Evolutionary conservation across 1,140 invertebrate species (phyloP).

Genomic region (Coptotermes formosanus): DNA sequence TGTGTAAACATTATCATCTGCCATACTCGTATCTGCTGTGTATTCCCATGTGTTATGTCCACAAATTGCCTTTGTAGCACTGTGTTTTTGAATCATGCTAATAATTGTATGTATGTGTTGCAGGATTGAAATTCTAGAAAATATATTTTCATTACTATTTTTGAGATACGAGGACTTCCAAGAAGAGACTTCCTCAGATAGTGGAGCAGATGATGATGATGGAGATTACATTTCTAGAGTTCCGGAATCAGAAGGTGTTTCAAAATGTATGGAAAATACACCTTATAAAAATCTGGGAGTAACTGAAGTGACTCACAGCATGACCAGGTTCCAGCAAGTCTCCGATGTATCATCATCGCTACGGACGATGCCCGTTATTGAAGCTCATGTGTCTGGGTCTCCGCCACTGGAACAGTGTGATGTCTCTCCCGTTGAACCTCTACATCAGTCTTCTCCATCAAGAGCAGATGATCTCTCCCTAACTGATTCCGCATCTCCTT

Average conservation of each 20-base stretch:
- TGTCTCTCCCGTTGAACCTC: background rate
- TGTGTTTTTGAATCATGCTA: too few relatives aligned
- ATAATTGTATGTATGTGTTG: background rate
- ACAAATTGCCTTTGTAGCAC: too few relatives aligned
- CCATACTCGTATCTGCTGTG: too few relatives aligned
- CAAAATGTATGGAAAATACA: background rate
- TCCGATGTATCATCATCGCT: background rate
- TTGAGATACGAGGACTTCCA: slow-evolving; percentile 20
- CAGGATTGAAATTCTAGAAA: slow-evolving; percentile 29
- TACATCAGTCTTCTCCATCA: too few relatives aligned
- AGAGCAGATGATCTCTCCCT: background rate
- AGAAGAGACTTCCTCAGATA: slow-evolving; percentile 27
- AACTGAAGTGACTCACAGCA: background rate
- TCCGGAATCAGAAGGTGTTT: background rate
- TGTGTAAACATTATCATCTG: too few relatives aligned
- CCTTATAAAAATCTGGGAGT: background rate
- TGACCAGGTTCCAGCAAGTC: background rate
- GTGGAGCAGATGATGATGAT: slow-evolving; percentile 24
- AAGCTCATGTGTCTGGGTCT: slow-evolving; percentile 19
- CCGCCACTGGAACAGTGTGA: background rate
- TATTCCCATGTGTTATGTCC: too few relatives aligned
- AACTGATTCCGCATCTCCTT: background rate
- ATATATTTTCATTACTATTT: slow-evolving; percentile 29
- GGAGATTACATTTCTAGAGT: background rate
- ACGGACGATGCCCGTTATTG: slow-evolving; percentile 7